Percentiles rank a stretch among this genome's conserved stretches.
phyloP scores from a whole-genome alignment of 2,797 vertebrate species.

The Scleropages formosus region DNA sequence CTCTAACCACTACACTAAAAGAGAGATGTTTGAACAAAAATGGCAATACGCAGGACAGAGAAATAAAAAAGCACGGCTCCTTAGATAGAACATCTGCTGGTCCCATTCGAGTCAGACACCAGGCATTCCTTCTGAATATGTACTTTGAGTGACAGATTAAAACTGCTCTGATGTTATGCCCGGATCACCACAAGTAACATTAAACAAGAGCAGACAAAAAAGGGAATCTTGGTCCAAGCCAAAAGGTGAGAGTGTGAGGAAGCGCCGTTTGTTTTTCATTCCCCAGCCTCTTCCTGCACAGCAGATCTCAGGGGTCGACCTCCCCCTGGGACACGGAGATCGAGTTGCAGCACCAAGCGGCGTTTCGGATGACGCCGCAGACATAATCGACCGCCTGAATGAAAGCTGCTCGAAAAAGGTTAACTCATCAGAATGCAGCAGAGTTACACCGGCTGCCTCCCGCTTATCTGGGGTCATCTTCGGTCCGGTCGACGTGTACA shows the following conservation, averaged over 20 bases:
- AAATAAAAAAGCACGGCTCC: background rate
- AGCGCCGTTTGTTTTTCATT: constrained; percentile 12
- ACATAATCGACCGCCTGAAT: background rate
- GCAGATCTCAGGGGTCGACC: constrained; percentile 1
- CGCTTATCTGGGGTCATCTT: background rate
- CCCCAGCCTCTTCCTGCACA: background rate
- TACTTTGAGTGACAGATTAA: background rate
- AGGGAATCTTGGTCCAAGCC: background rate
- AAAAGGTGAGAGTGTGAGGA: constrained; percentile 17
- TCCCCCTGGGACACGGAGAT: background rate
- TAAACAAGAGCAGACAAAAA: background rate
- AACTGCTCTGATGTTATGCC: background rate
- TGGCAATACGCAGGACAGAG: background rate
- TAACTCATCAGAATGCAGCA: background rate
- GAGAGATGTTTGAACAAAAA: no score
- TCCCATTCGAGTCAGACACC: background rate
- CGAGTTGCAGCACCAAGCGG: background rate
- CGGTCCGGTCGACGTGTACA: background rate
- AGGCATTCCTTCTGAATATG: background rate
- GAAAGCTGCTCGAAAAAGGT: background rate
- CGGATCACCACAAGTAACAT: background rate
- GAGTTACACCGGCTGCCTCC: background rate
- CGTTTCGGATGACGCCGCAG: background rate
- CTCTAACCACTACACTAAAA: no score
- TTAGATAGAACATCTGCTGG: no score